Percentiles rank a stretch among this genome's conserved stretches.
Evolutionary conservation across 2,888 invertebrate genomes (phyloP).

Genomic region (Icerya purchasi): DNA sequence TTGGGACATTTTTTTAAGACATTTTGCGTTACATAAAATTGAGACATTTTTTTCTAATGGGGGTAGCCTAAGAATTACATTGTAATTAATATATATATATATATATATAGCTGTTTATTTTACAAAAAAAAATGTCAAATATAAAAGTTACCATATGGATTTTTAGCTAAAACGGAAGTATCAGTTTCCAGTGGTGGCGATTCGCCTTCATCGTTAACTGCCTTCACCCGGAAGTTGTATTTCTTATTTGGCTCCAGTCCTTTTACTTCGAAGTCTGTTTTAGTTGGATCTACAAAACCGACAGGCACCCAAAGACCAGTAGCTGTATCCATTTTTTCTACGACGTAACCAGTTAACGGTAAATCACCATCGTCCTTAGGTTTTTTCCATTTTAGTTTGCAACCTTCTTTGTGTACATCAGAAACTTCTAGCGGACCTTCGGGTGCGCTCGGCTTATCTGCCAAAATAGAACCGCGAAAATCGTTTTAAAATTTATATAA

Average conservation of each 20-base stretch:
- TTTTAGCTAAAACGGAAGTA: conserved; percentile 75
- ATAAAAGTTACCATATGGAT: conserved; percentile 76
- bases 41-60: too few relatives aligned
- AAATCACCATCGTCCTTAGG: conserved; percentile 91
- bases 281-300: conserved; percentile 58
- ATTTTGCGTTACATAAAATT: too few relatives aligned
- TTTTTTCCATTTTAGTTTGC: conserved; percentile 80
- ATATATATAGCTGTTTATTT: too few relatives aligned
- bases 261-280: conserved; percentile 58
- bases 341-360: conserved; percentile 68
- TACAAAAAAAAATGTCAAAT: too few relatives aligned
- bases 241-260: conserved; percentile 86
- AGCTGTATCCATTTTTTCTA: conserved; percentile 84
- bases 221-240: conserved; percentile 93
- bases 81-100: too few relatives aligned
- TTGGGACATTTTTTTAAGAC: too few relatives aligned
- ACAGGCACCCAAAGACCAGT: conserved; percentile 78
- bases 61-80: too few relatives aligned
- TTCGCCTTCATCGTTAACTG: conserved; percentile 89
- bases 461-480: too few relatives aligned
- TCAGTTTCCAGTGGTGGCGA: conserved; percentile 87
- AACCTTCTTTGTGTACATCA: conserved; percentile 82
- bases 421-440: conserved; percentile 79
- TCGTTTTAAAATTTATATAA: too few relatives aligned
- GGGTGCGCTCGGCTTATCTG: conserved; percentile 68